Percentiles rank a stretch among this genome's conserved stretches.
Conservation (phyloP, 2,888 invertebrate species). For the Carpatolechia fugitivella region DNA sequence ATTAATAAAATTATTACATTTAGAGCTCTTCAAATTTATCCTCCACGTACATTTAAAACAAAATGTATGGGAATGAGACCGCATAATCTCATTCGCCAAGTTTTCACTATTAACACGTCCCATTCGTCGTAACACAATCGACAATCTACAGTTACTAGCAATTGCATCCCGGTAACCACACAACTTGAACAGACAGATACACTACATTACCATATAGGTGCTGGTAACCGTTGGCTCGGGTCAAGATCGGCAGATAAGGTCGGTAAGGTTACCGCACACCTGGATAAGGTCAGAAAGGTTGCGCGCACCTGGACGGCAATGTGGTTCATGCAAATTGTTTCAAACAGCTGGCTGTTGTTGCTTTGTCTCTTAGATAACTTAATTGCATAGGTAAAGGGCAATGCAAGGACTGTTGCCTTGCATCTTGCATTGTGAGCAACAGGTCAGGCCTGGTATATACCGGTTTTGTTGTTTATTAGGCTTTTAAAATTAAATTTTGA, state of each 20-base stretch:
- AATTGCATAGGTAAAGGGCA: conserved; percentile 4
- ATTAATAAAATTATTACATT: no score
- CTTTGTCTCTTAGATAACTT: neutral
- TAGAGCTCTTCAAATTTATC: no score
- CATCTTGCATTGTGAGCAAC: neutral
- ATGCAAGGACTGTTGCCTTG: neutral
- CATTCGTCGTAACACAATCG: no score
- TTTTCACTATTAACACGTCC: no score
- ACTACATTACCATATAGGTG: conserved; percentile 10
- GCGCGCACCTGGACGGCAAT: neutral
- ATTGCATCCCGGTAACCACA: neutral
- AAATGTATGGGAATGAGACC: no score
- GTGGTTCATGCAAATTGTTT: conserved; percentile 14
- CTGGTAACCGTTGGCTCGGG: conserved; percentile 14
- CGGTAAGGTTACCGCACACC: conserved; percentile 17
- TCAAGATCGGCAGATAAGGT: conserved; percentile 24
- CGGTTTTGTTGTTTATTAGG: neutral
- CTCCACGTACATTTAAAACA: no score
- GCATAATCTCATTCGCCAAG: no score
- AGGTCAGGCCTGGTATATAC: neutral
- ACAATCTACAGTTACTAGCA: no score
- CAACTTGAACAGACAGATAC: neutral
- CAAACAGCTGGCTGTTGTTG: conserved; percentile 2
- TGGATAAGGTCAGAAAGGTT: conserved; percentile 8
- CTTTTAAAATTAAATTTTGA: no score